Base-by-base conservation (phyloP, 2,797 vertebrate genomes). In the Cheirogaleus major region DNA sequence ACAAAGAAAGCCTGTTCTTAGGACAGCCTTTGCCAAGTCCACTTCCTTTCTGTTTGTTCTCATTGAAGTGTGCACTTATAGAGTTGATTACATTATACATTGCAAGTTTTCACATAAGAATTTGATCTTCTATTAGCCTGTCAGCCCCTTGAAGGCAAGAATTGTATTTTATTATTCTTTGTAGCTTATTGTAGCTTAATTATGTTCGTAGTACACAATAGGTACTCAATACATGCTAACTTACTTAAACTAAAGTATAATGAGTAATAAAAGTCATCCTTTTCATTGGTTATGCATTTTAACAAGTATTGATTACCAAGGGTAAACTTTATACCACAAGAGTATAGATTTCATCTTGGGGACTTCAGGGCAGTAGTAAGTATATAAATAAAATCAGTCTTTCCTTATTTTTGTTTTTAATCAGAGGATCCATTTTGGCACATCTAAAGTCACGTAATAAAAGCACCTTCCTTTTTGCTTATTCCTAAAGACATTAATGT, bases 371-470 rank as follows among this genome's bases (percentile, higher is more conserved):
- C 5, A 61, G 59, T 95, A 38, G 4, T 67, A 57, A 95, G 2
- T 78, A 86, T 87, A 23, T 18, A 27, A 43, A 83, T 13, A 93
- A 48, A 5, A 27, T 90, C 20, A 63, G 32, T 69, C 23, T 86
- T 81, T 85, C 57, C 57, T 85, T 83, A 48, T 70, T 94, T 55
- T 69, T 83, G 7, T 70, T 93, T 70, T 93, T 86, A 91, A 80
- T 87, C 35, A 87, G 59, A 89, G 23, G 57, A 80, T 13, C 12
- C 18, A 38, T 69, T 63, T 50, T 70, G 75, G 35, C 45, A 85
- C 10, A 61, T 41, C 7, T 41, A 41, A 93, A 70, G 14, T 41
- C 38, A 63, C 2, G 12, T 70, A 35, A 89, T 27, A 75, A 90
- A 13, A 4, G 0, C 15, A 25, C 45, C 18, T 95, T 87, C 15